Evolutionary conservation across 2,113 vertebrate genomes (phyloP).

Genomic region (Gavialis gangeticus): DNA sequence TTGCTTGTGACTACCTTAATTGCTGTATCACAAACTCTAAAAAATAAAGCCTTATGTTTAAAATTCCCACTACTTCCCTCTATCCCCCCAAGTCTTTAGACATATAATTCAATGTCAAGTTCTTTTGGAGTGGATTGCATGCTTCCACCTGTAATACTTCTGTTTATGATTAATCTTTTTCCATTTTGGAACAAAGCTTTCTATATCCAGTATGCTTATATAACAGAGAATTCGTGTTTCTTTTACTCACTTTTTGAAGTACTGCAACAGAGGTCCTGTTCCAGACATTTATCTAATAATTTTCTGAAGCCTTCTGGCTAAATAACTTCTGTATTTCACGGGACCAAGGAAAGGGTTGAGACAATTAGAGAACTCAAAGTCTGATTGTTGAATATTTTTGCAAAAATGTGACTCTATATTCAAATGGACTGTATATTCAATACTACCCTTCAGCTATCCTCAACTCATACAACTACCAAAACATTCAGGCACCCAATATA

Average conservation of each 20-base stretch:
- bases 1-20: constrained; percentile 8
- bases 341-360: background rate
- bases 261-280: constrained; percentile 18
- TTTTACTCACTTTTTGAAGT: constrained; percentile 28
- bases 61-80: background rate
- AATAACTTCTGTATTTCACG: constrained; percentile 22
- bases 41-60: constrained; percentile 35
- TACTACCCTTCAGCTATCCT: constrained; percentile 18
- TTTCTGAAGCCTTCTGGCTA: background rate
- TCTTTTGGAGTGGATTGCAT: background rate
- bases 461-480: constrained; percentile 66
- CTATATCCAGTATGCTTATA: background rate
- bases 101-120: background rate
- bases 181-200: background rate
- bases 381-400: background rate
- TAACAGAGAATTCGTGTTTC: background rate
- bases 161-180: background rate
- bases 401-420: constrained; percentile 10
- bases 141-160: background rate
- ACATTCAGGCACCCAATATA: constrained; percentile 9
- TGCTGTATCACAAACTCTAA: constrained; percentile 13
- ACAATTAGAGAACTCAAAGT: background rate
- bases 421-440: background rate
- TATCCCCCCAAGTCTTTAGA: constrained; percentile 8
- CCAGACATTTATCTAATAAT: background rate